Evolutionary conservation across 2,797 vertebrate genomes (phyloP), one percentile per base, ranked within the genome.

Genomic region (Trematomus bernacchii): DNA sequence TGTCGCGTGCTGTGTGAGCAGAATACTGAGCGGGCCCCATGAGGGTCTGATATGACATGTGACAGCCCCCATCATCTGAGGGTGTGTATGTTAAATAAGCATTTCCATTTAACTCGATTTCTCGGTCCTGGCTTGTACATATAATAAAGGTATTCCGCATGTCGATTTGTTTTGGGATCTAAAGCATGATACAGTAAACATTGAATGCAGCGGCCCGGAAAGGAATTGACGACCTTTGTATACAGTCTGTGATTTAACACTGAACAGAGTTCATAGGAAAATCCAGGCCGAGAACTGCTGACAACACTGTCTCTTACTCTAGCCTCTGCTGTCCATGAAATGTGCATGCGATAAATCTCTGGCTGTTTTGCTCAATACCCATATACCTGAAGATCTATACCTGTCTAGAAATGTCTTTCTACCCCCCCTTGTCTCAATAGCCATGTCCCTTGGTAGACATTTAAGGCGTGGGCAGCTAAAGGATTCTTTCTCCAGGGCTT

Each of bases 381-480:
- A 81, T 89, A 80, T 89, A 88, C 89, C 91, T 91, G 71, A 85
- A 89, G 90, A 94, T 94, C 94, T 91, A 92, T 93, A 93, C 89
- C 90, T 93, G 89, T 90, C 89, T 91, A 67, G 71, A 87, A 91
- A 92, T 86, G 86, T 92, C 91, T 91, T 76, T 58, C 77, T 60
- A 48, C 30, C 23, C 27, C 11, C 46, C 71, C 54, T 76, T 57
- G 80, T 88, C 86, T 87, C 88, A 87, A 90, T 89, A 92, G 85
- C 87, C 64, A 2, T 51, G 88, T 94, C 93, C 91, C 92, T 81
- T 63, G 93, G 87, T 88, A 87, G 90, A 85, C 90, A 91, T 94
- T 93, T 93, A 90, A 91, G 94, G 89, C 93, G 88, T 87, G 90
- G 89, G 89, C 88, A 83, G 88, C 91, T 90, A 92, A 91, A 91